Evolutionary conservation across 2,797 vertebrate species (phyloP).

Genomic region (Phalloptychus januarius): DNA sequence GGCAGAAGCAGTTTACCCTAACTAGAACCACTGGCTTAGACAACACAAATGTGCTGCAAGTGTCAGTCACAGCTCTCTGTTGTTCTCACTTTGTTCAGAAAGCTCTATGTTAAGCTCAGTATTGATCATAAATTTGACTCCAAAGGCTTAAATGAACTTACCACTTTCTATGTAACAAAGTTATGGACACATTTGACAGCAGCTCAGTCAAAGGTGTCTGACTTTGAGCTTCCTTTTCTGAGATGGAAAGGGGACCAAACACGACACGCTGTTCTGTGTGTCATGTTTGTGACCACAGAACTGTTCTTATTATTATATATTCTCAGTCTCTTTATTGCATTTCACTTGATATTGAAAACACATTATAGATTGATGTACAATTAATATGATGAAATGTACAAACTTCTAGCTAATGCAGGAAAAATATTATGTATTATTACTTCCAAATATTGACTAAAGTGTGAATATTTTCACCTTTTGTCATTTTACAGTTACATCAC

Average conservation of each 20-base stretch:
- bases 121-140: not conserved
- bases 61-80: not conserved
- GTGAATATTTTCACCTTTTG: not conserved
- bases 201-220: too few relatives aligned
- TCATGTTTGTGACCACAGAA: conserved; percentile 39
- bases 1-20: not conserved
- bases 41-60: not conserved
- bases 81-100: not conserved
- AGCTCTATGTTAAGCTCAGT: not conserved
- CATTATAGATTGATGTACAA: not conserved
- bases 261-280: conserved; percentile 2
- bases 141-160: not conserved
- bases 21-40: not conserved
- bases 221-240: too few relatives aligned
- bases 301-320: conserved; percentile 54
- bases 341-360: not conserved
- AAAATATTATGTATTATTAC: not conserved
- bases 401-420: not conserved
- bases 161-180: not conserved
- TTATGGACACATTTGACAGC: not conserved
- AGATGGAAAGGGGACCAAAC: not conserved
- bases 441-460: too few relatives aligned
- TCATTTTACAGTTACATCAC: not conserved
- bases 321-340: not conserved
- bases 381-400: not conserved